Base-by-base conservation (phyloP, 2,888 invertebrate species). In the Drosophila nigritarsus region DNA sequence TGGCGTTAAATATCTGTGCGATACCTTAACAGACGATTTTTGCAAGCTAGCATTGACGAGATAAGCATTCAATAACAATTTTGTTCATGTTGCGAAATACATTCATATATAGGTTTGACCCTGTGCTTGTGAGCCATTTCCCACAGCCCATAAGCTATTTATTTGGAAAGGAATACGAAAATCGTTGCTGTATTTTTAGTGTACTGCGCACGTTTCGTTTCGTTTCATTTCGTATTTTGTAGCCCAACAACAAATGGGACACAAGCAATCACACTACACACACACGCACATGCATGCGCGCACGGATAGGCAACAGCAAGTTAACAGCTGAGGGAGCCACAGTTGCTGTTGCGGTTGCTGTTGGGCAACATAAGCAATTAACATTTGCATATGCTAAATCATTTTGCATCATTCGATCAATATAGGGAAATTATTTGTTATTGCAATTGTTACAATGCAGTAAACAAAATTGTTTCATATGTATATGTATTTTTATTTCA, bases 151-250 rank as follows among this genome's bases (percentile, higher is more conserved):
- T 68, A 51, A 60, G 53, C 29, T 64, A 75, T 61, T 69, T 36
- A 62, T 60, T 61, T 54, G 29, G 53, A 51, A 48, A 61, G 55
- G 51, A 65, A 70, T 70, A 77, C 62, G 55, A 36, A 34, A 42
- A 56, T 50, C 20, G 56, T 42, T 45, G 49, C 53, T 51, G 58
- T 67, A 65, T 67, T 67, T 70, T 77, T 77, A 79, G 70, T 66
- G 74, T 65, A 63, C 56, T 82, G 82, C 73, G 82, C 82, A 80
- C 79, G 80, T 82, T 75, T 81, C 71, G 80, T 82, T 75, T 81
- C 71, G 59, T 69, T 63, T 67, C 48, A 51, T 66, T 66, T 73
- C 77, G 61, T 63, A 58, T 51, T 69, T 65, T 61, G 50, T 58
- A 32, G 61, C 45, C 56, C 45, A 81, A 73, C 58, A 65, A 40